Evolutionary conservation across 1,140 invertebrate genomes (phyloP), one percentile per base, ranked within the genome.

Genomic region (Drosophila nigromelanica): DNA sequence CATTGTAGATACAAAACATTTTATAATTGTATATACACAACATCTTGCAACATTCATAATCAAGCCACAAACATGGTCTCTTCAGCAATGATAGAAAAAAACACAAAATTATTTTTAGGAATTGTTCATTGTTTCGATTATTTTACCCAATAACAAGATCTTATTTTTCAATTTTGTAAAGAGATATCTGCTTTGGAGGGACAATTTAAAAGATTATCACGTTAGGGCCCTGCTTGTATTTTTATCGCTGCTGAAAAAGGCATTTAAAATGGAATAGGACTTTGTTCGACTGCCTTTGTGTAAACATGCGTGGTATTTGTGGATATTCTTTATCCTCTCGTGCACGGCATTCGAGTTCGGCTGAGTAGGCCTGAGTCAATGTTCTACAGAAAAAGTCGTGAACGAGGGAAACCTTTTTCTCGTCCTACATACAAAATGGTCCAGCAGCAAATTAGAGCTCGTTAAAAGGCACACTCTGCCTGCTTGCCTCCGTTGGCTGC

Each of bases 131-230:
- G 67, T 75, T 77, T 76, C 77, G 61, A 73, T 73, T 82, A 85
- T 79, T 73, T 66, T 52, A 59, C 69, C 70, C 73, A 80, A 85
- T 85, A 90, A 90, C 81, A 76, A 90, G 78, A 90, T 90, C 87
- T 86, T 70, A 78, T 90, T 86, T 82, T 77, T 55, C 70, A 82
- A 90, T 86, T 82, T 81, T 70, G 45, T 61, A 74, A 73, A 76
- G 72, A 64, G 56, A 51, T 66, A 77, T 56, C 72, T 63, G 63
- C 54, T 59, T 58, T 64, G 50, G 45, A 55, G 45, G 63, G 75
- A 69, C 76, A 90, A 90, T 83, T 90, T 90, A 90, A 78, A 76
- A 90, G 86, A 90, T 90, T 90, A 90, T 86, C 76, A 90, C 79
- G 76, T 86, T 90, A 78, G 78, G 77, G 70, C 75, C 71, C 78